Conservation (phyloP, 2,797 vertebrate species). For the Syngnathus acus region DNA sequence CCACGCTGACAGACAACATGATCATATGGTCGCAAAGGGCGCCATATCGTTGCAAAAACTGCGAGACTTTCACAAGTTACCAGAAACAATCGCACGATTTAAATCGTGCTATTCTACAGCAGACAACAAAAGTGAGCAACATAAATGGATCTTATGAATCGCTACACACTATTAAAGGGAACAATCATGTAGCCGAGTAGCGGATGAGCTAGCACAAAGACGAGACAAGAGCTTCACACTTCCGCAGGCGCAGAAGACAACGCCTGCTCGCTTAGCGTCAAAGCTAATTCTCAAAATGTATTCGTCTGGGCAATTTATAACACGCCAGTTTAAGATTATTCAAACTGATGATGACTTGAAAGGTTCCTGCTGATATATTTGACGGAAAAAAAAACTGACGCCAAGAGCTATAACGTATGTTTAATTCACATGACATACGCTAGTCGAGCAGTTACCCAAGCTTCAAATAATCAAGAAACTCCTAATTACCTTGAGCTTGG, state of each 20-base stretch:
- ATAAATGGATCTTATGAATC: background rate
- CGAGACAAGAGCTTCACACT: conserved; percentile 35
- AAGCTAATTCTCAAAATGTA: conserved; percentile 40
- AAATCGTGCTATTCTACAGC: background rate
- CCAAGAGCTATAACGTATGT: conserved; percentile 12
- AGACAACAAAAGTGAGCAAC: background rate
- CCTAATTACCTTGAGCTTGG: conserved; percentile 76
- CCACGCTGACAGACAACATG: background rate
- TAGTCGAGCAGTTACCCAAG: background rate
- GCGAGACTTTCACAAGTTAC: conserved; percentile 1
- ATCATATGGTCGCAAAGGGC: conserved; percentile 1
- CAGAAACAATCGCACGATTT: background rate
- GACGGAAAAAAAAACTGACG: background rate
- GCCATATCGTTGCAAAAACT: background rate
- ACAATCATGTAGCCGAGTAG: conserved; percentile 17
- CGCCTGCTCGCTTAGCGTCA: conserved; percentile 54
- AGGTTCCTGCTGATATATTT: background rate
- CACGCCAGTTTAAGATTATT: background rate
- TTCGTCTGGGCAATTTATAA: background rate
- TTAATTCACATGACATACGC: conserved; percentile 22
- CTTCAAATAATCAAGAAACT: background rate
- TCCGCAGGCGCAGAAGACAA: conserved; percentile 61
- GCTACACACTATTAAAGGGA: background rate
- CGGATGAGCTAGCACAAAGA: conserved; percentile 32
- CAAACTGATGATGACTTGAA: background rate